Conservation (phyloP, 2,113 vertebrate species). For the Hippocampus comes region DNA sequence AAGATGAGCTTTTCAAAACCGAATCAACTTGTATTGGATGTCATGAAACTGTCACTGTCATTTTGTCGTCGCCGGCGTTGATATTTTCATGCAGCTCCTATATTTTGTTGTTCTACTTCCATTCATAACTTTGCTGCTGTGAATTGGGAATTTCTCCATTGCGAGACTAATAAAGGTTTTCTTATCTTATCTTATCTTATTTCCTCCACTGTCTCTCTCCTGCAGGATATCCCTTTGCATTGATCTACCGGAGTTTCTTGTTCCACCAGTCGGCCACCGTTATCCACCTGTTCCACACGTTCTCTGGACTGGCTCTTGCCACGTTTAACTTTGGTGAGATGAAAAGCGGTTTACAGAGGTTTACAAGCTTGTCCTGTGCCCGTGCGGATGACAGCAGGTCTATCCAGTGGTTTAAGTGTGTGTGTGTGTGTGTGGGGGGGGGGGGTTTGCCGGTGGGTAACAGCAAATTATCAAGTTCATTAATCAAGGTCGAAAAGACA, state of each 20-base stretch:
- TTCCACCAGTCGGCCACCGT: conserved; percentile 86
- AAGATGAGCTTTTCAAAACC: neutral
- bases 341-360: neutral
- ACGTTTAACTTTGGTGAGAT: conserved; percentile 98
- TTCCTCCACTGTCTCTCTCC: conserved; percentile 19
- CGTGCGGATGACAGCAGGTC: neutral
- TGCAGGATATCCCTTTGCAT: conserved; percentile 89
- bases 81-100: too few species aligned
- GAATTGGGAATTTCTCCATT: too few species aligned
- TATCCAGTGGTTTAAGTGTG: too few species aligned
- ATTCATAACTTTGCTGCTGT: too few species aligned
- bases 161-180: too few species aligned
- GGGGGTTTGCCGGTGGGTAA: too few species aligned
- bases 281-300: conserved; percentile 84
- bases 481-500: too few species aligned
- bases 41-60: neutral
- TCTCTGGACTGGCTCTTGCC: conserved; percentile 87
- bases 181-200: too few species aligned
- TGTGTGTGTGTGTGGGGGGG: too few species aligned
- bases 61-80: neutral
- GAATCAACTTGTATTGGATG: neutral
- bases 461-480: too few species aligned
- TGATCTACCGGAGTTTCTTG: conserved; percentile 85
- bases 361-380: neutral
- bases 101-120: too few species aligned